These are phyloP conservation scores for Drosophila barbarae DNA, from an alignment of 2,888 invertebrate species.

Conservation along the genomic window DNA sequence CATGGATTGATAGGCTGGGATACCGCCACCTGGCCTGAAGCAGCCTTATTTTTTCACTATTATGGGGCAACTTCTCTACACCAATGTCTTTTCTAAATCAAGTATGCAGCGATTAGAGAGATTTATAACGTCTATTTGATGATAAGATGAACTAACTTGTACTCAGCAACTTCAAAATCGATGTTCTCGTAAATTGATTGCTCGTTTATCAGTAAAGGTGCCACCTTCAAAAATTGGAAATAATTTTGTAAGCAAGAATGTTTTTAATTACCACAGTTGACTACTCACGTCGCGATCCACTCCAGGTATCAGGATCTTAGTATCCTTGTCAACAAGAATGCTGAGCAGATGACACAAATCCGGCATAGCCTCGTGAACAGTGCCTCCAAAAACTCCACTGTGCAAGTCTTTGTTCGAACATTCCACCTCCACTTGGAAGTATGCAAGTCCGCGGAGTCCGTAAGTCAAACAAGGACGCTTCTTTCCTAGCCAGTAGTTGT, in stretches of 20 bases:
- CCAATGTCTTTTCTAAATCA: conserved; percentile 83
- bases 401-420: conserved; percentile 96
- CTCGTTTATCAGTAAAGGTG: conserved; percentile 86
- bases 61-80: conserved; percentile 84
- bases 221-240: conserved; percentile 67
- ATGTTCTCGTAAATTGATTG: conserved; percentile 88
- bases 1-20: conserved; percentile 96
- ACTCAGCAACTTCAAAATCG: conserved; percentile 91
- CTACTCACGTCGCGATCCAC: conserved; percentile 88
- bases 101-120: conserved; percentile 8
- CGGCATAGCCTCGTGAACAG: conserved; percentile 93
- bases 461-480: conserved; percentile 98
- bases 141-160: conserved; percentile 81
- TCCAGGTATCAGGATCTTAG: conserved; percentile 90
- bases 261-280: not conserved
- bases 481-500: conserved; percentile 99
- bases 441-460: conserved; percentile 95
- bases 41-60: conserved; percentile 89
- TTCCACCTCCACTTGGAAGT: conserved; percentile 92
- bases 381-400: conserved; percentile 97
- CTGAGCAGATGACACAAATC: conserved; percentile 93
- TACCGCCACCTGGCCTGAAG: conserved; percentile 97
- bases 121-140: conserved; percentile 43
- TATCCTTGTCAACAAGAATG: conserved; percentile 90
- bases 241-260: conserved; percentile 25